These are phyloP conservation scores for Lasiurus cinereus DNA, from an alignment of 2,113 vertebrate genomes.

Conservation along the genomic window DNA sequence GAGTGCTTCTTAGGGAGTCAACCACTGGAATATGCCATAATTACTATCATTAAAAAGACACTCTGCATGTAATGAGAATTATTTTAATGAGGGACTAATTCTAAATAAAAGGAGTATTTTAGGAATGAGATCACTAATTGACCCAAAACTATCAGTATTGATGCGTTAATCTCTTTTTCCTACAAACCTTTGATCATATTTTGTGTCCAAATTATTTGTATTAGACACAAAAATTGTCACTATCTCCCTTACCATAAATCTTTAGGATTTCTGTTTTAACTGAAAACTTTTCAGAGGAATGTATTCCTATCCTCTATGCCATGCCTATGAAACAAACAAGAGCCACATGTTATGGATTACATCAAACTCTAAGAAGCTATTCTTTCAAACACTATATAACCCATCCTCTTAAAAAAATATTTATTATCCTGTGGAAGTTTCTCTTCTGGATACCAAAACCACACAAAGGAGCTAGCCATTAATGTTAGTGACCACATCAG, in stretches of 20 bases:
- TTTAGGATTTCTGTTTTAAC: conserved; percentile 80
- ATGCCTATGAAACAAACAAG: conserved; percentile 76
- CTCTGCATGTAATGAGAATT: neutral
- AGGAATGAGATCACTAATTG: conserved; percentile 48
- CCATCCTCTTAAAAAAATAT: conserved; percentile 83
- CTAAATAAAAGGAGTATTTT: conserved; percentile 67
- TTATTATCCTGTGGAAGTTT: conserved; percentile 85
- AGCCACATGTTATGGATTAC: conserved; percentile 76
- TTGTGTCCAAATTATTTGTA: conserved; percentile 71
- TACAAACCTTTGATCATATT: conserved; percentile 66
- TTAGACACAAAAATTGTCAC: conserved; percentile 70
- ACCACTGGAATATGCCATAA: neutral
- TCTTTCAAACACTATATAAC: conserved; percentile 83
- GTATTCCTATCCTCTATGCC: conserved; percentile 68
- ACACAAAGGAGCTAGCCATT: conserved; percentile 76
- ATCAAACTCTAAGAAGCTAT: conserved; percentile 75
- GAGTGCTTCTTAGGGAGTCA: neutral
- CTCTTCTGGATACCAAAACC: conserved; percentile 79
- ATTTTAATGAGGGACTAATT: conserved; percentile 49
- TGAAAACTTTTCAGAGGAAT: conserved; percentile 83
- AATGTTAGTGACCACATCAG: conserved; percentile 44
- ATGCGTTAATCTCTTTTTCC: conserved; percentile 72
- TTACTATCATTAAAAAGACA: neutral
- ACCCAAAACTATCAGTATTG: conserved; percentile 50
- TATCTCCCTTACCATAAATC: conserved; percentile 68